Percentiles rank a stretch among this genome's conserved stretches.
These are phyloP conservation scores for Epicampocera succincta DNA, from an alignment of 2,888 invertebrate genomes.

Conservation along the genomic window DNA sequence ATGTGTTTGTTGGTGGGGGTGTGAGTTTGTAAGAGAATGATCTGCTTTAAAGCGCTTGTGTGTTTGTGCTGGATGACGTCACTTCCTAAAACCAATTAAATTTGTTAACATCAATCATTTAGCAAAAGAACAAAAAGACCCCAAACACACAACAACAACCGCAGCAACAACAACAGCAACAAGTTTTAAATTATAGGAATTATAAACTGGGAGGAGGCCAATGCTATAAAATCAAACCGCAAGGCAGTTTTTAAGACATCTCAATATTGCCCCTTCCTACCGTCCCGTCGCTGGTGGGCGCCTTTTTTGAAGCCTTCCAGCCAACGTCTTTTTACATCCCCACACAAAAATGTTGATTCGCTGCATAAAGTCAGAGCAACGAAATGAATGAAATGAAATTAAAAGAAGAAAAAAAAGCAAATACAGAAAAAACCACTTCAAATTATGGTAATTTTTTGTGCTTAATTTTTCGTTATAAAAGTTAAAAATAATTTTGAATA, in stretches of 20 bases:
- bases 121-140: neutral
- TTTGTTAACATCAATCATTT: constrained; percentile 66
- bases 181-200: constrained; percentile 30
- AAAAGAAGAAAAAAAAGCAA: neutral
- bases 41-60: constrained; percentile 6
- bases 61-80: constrained; percentile 55
- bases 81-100: constrained; percentile 68
- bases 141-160: neutral
- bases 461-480: constrained; percentile 60
- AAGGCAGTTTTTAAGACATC: constrained; percentile 37
- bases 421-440: constrained; percentile 6
- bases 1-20: neutral
- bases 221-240: constrained; percentile 43
- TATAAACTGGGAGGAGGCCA: constrained; percentile 48
- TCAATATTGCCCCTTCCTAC: constrained; percentile 16
- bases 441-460: constrained; percentile 60
- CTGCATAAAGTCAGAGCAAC: neutral
- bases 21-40: neutral
- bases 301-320: too few species aligned
- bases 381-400: constrained; percentile 54
- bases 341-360: neutral
- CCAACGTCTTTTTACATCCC: too few species aligned
- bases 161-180: constrained; percentile 11
- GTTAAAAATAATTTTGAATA: constrained; percentile 56
- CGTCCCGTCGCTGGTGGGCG: neutral